Base-by-base conservation (phyloP, 2,888 invertebrate genomes). In the Stenurella melanura region DNA sequence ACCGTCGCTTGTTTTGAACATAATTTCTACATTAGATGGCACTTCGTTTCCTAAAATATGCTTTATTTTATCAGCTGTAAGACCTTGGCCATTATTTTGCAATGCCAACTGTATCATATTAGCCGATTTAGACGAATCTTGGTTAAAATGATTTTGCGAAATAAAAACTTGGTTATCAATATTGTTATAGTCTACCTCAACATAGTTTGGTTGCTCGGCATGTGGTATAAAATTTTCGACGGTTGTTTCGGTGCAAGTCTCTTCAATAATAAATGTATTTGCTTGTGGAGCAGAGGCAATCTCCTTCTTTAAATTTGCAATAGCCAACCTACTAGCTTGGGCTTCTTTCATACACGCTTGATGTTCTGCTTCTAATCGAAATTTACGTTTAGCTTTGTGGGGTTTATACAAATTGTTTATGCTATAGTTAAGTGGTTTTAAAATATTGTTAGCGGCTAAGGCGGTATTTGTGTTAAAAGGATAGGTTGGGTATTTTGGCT, bases 1-100 rank as follows among this genome's bases (percentile, higher is more conserved):
- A 0, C 93, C 93, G 81, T 93, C 93, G 26, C 92, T 92, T 1
- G 93, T 93, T 86, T 93, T 93, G 80, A 93, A 92, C 80, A 93
- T 91, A 82, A 93, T 93, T 21, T 93, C 90, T 30, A 90, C 89
- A 80, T 90, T 89, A 0, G 89, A 85, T 11, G 89, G 89, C 54
- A 89, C 84, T 21, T 90, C 89, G n/a, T 88, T 83, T 4, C 86
- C 87, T 71, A 89, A 81, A 68, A 88, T 86, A 61, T 87, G 84
- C 75, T 87, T 88, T 60, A 89, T 85, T 82, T 87, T 88, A 75
- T 88, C 87, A 7, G 86, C 83, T n/a, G 86, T 85, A 57, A 84
- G 77, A 30, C 81, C 81, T n/a, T 80, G 78, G 15, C 78, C 79
- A 5, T 76, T 79, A 26, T 79, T 76, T 64, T 78, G 78, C 56